Base-by-base conservation (phyloP, 92 coral and sea anemone species). In the Porites rus region DNA sequence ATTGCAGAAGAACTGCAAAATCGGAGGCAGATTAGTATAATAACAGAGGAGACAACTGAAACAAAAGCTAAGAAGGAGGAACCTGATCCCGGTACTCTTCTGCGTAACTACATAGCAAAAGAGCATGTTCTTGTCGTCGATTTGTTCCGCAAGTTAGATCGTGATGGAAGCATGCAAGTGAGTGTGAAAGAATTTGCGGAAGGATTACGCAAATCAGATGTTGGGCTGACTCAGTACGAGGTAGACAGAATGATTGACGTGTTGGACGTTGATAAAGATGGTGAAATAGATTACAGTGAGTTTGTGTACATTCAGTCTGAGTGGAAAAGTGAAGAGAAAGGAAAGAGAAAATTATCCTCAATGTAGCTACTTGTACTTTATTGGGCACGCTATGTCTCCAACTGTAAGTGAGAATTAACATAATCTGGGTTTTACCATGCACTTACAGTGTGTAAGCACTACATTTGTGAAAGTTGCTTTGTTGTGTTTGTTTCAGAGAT, bases 251-350 rank as follows among this genome's bases (percentile, higher is more conserved):
- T 94, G 19, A 94, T 94, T 74, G 94, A 93, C 66, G 80, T 87
- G 69, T 60, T 94, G 63, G 98, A 93, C 74, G 98, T 81, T 24
- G 98, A 94, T 72, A 89, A 94, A 67, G 98, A 94, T 65, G 98
- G 98, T 0, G 98, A 94, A 87, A 94, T 94, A 21, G 98, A 94
- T 81, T 94, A 94, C 78, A 94, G 98, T 76, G 98, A 94, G 92
- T 94, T 94, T 75, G 96, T 94, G 17, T 94, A 94, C n/a, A 94
- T 94, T 65, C 98, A 94, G 73, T 93, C 89, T 8, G 89, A 92
- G 83, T 92, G 95, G 98, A 89, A 88, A 64, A 90, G 72, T 19
- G 81, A 90, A 19, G 87, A 90, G 9, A 87, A 78, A 12, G 83
- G 71, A 22, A 72, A 62, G 64, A 80, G 90, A 67, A 73, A 63